Percentiles rank a stretch among this genome's conserved stretches.
Evolutionary conservation across 1,140 invertebrate genomes (phyloP).

Genomic region (Lordiphosa collinella): DNA sequence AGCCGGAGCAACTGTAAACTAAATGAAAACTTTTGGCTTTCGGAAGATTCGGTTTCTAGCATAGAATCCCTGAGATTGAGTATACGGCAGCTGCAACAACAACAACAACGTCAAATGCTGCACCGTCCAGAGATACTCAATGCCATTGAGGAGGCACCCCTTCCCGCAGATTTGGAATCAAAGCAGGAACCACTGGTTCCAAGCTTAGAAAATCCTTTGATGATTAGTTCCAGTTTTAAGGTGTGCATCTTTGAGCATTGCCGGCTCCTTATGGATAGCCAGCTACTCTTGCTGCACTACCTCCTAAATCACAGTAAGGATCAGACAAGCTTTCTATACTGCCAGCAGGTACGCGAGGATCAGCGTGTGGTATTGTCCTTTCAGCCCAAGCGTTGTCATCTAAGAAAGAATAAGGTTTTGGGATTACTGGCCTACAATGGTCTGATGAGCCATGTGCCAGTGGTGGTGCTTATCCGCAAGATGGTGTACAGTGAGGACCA

Average conservation of each 20-base stretch:
- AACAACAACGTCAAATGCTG: neutral
- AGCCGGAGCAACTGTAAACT: slow-evolving; percentile 2
- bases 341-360: slow-evolving; percentile 20
- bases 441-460: slow-evolving; percentile 26
- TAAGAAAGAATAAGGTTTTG: slow-evolving; percentile 34
- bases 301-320: slow-evolving; percentile 39
- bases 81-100: slow-evolving; percentile 10
- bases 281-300: slow-evolving; percentile 56
- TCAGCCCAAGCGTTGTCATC: slow-evolving; percentile 2
- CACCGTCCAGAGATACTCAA: slow-evolving; percentile 3
- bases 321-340: neutral
- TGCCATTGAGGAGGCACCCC: slow-evolving; percentile 23
- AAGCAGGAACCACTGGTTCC: neutral
- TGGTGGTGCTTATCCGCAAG: slow-evolving; percentile 48
- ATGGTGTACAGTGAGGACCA: slow-evolving; percentile 6
- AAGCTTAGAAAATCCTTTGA: neutral
- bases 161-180: too few relatives aligned
- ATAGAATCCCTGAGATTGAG: slow-evolving; percentile 8
- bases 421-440: slow-evolving; percentile 34
- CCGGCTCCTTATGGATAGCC: slow-evolving; percentile 32
- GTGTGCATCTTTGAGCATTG: slow-evolving; percentile 47
- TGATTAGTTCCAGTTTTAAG: slow-evolving; percentile 17
- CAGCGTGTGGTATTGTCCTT: slow-evolving; percentile 34
- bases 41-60: slow-evolving; percentile 1
- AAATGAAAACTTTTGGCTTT: neutral